phyloP scores from a whole-genome alignment of 2,113 vertebrate species.

The Triplophysa rosa region DNA sequence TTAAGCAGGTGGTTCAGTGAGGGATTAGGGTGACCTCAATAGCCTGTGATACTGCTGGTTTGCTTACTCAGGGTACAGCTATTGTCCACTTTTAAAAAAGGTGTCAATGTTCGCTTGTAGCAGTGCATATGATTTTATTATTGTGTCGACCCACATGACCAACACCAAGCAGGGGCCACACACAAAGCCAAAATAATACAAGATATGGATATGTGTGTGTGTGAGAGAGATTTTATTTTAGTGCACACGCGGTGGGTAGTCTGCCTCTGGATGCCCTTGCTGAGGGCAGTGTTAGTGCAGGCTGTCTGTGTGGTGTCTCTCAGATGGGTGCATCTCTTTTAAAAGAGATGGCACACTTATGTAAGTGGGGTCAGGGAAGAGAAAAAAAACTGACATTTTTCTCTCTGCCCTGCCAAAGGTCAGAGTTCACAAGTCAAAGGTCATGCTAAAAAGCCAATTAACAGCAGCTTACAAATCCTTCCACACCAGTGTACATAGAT shows the following conservation, averaged over 20 bases:
- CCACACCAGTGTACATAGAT: no score
- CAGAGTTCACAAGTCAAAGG: constrained; percentile 6
- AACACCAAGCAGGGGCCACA: constrained; percentile 17
- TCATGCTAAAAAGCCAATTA: not conserved
- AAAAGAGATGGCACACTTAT: constrained; percentile 51
- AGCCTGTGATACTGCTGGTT: not conserved
- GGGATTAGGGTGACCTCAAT: no score
- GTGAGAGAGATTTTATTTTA: constrained; percentile 27
- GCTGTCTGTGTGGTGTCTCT: constrained; percentile 46
- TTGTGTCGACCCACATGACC: not conserved
- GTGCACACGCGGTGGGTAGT: constrained; percentile 12
- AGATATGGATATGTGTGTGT: not conserved
- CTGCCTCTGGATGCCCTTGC: constrained; percentile 44
- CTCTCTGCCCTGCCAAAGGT: not conserved
- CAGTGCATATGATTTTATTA: constrained; percentile 4
- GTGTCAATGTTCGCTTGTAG: not conserved
- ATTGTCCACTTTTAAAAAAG: not conserved
- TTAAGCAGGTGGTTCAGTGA: no score
- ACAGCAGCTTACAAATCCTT: no score
- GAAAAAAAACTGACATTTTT: not conserved
- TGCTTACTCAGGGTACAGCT: not conserved
- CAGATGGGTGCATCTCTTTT: constrained; percentile 51
- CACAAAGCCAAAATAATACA: not conserved
- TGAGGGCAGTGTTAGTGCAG: constrained; percentile 48
- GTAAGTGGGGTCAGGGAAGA: constrained; percentile 41